Percentiles rank a stretch among this genome's conserved stretches.
Evolutionary conservation across 2,888 invertebrate species (phyloP).

Genomic region (Hetaerina titia): DNA sequence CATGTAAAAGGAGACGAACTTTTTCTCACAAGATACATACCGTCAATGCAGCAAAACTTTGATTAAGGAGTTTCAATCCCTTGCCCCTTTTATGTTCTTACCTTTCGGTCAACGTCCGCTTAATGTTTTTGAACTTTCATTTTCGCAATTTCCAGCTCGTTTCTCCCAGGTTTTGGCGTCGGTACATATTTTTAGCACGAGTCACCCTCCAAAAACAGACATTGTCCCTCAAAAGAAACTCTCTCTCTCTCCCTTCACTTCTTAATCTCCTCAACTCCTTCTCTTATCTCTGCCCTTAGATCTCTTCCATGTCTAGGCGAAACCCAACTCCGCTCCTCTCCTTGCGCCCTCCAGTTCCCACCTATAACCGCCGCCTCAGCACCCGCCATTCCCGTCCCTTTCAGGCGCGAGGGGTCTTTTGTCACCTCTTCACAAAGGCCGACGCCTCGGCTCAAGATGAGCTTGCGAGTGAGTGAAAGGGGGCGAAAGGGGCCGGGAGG

Average conservation of each 20-base stretch:
- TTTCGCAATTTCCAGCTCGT: background rate
- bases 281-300: background rate
- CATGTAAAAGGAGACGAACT: no score
- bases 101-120: background rate
- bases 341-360: background rate
- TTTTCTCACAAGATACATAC: no score
- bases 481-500: background rate
- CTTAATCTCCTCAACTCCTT: slow-evolving; percentile 16
- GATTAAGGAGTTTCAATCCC: no score
- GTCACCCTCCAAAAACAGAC: background rate
- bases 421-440: slow-evolving; percentile 62
- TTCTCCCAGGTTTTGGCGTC: background rate
- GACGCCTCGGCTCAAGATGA: slow-evolving; percentile 59
- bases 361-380: background rate
- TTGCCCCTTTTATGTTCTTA: background rate
- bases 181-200: slow-evolving; percentile 12
- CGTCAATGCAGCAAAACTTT: no score
- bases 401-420: slow-evolving; percentile 21
- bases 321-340: background rate
- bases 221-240: background rate
- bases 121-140: background rate
- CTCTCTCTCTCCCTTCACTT: background rate
- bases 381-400: background rate
- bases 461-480: slow-evolving; percentile 27
- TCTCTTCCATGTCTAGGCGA: background rate